Evolutionary conservation across 2,797 vertebrate species (phyloP), one percentile per base, ranked within the genome.

Genomic region (Onychomys arenicola): DNA sequence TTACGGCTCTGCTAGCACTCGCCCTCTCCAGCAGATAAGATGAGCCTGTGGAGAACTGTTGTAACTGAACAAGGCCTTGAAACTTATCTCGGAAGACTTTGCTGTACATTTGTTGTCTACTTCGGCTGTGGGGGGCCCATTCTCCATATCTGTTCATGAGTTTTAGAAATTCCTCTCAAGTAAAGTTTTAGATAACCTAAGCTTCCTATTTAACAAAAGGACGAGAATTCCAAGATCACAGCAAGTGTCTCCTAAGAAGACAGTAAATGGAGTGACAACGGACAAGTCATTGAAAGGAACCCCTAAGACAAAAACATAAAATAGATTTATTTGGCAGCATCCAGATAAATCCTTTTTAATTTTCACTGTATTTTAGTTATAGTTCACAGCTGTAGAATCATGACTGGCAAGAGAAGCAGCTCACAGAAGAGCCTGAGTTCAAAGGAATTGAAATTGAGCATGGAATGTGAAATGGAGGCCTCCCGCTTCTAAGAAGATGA

Each of bases 261-360:
- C 0, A 95, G 85, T 89, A 95, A 95, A 96, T 73, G 92, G 94
- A 95, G 46, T 61, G 96, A 91, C 65, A 87, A 85, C 86, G 96
- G 37, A 93, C 67, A 96, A 93, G 63, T 92, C 59, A 94, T 84
- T 93, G 92, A 94, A 87, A 96, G 37, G 81, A 37, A 87, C 82
- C 69, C 87, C 94, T 75, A 73, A 71, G 55, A 96, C 40, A 94
- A 94, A 84, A 94, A 90, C 63, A 94, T 55, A 92, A 81, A 73
- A 81, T 91, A n/a, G 83, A 87, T 40, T 95, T 71, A 73, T n/a
- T 73, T 1, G 8, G 65, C 63, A 80, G 90, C 83, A 90, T 65
- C 75, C 90, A 98, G 92, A 96, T 95, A 96, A 95, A 96, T 95
- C 83, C 91, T 97, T 90, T 93, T 95, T 91, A 97, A 95, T 97